phyloP scores from a whole-genome alignment of 2,797 vertebrate genomes.

The Mus caroli region DNA sequence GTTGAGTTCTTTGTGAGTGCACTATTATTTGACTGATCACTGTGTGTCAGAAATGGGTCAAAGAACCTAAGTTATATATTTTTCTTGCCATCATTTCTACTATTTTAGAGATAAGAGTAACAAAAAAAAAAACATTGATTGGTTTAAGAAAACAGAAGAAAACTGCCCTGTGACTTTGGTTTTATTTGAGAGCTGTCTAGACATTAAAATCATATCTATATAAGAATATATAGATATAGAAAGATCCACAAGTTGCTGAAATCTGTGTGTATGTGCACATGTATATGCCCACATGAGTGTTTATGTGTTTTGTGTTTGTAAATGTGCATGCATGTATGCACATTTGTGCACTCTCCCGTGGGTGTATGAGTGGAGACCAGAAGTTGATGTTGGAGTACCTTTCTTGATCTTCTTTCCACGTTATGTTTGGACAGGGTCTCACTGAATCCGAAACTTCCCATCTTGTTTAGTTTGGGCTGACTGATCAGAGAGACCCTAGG shows the following conservation, averaged over 20 bases:
- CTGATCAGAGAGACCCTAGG: not conserved
- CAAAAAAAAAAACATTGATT: not conserved
- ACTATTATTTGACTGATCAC: constrained; percentile 8
- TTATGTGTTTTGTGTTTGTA: not conserved
- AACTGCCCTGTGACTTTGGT: not conserved
- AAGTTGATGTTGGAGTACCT: not conserved
- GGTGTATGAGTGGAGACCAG: not conserved
- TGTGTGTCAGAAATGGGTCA: not conserved
- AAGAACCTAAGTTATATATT: not conserved
- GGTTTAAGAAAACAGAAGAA: not conserved
- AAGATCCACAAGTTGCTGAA: not conserved
- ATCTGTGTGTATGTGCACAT: not conserved
- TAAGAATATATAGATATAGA: not conserved
- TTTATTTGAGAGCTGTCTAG: constrained; percentile 28
- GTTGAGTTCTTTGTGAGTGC: not conserved
- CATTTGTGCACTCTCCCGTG: too few species aligned
- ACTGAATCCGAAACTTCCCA: not conserved
- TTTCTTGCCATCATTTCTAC: not conserved
- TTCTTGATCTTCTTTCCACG: not conserved
- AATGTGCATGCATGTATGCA: too few species aligned
- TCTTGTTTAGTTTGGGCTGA: not conserved
- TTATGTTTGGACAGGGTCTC: not conserved
- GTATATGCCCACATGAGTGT: not conserved
- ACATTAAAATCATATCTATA: not conserved
- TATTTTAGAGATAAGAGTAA: constrained; percentile 52